Percentiles rank a stretch among this genome's conserved stretches.
These are phyloP conservation scores for Paracanthobrama guichenoti DNA, from an alignment of 2,113 vertebrate genomes.

Conservation along the genomic window DNA sequence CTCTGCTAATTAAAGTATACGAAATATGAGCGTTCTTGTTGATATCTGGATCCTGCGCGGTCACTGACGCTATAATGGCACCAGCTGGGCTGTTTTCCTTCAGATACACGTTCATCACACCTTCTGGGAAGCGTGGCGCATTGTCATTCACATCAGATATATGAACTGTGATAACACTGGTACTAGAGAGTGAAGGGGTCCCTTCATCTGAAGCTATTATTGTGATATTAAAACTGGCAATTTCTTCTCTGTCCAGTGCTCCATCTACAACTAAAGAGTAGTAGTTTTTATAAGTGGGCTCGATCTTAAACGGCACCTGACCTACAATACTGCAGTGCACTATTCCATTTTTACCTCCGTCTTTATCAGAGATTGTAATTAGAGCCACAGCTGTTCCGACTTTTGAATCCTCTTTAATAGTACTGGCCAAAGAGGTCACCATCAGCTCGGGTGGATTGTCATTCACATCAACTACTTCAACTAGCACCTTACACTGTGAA, in stretches of 20 bases:
- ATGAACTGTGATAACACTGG: conserved; percentile 34
- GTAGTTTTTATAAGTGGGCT: conserved; percentile 48
- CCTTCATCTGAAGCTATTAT: conserved; percentile 52
- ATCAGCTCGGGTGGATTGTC: conserved; percentile 57
- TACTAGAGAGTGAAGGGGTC: conserved; percentile 33
- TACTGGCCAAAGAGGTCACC: conserved; percentile 27
- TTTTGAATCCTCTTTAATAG: conserved; percentile 47
- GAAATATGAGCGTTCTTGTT: conserved; percentile 58
- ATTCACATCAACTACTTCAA: conserved; percentile 48
- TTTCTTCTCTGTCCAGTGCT: conserved; percentile 45
- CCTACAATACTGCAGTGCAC: conserved; percentile 37
- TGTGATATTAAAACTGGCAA: conserved; percentile 42
- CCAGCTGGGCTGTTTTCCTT: conserved; percentile 52
- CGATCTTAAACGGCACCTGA: conserved; percentile 40
- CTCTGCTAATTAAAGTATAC: conserved; percentile 58
- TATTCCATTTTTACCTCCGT: conserved; percentile 52
- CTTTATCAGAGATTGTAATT: conserved; percentile 52
- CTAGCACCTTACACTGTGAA: conserved; percentile 48
- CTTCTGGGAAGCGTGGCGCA: conserved; percentile 33
- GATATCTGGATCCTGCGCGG: conserved; percentile 21
- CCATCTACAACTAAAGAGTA: conserved; percentile 51
- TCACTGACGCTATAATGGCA: neutral
- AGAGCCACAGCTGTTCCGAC: conserved; percentile 48
- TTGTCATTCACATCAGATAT: conserved; percentile 56
- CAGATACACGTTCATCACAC: conserved; percentile 9